Percentiles rank a stretch among this genome's conserved stretches.
phyloP scores from a whole-genome alignment of 1,140 invertebrate species.

The Muscidifurax raptorellus region DNA sequence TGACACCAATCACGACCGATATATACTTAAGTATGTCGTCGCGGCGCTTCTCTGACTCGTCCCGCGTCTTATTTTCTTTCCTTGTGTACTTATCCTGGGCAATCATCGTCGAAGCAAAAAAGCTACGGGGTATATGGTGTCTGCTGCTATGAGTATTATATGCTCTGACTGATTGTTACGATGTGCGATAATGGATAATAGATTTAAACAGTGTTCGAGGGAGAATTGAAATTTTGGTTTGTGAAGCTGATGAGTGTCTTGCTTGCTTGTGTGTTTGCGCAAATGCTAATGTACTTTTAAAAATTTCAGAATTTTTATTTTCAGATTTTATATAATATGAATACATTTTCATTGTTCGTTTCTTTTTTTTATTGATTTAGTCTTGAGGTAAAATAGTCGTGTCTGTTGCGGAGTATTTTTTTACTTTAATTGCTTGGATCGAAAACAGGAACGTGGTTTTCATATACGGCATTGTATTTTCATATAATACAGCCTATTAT shows the following conservation, averaged over 20 bases:
- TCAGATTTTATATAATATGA: too few species aligned
- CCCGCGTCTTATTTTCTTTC: background rate
- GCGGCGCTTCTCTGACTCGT: background rate
- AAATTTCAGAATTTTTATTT: too few species aligned
- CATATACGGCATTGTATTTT: background rate
- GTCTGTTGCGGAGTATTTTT: background rate
- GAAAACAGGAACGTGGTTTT: too few species aligned
- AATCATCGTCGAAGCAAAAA: background rate
- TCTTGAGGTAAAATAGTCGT: background rate
- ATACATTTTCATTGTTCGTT: too few species aligned
- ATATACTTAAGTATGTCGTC: constrained; percentile 12
- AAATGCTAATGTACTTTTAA: background rate
- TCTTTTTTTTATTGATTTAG: background rate
- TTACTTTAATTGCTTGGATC: background rate
- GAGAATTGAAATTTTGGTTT: too few species aligned
- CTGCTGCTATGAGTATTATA: background rate
- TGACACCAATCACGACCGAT: constrained; percentile 50
- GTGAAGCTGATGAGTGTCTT: background rate
- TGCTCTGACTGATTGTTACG: background rate
- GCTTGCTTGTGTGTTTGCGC: background rate
- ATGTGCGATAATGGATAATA: background rate
- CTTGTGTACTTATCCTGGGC: background rate
- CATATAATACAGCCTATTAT: background rate
- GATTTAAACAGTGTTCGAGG: background rate
- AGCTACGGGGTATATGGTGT: background rate